A percentile compares a stretch with the other conserved stretches of the same genome.
Conservation (phyloP, 2,797 vertebrate species). For the Poecilia picta region DNA sequence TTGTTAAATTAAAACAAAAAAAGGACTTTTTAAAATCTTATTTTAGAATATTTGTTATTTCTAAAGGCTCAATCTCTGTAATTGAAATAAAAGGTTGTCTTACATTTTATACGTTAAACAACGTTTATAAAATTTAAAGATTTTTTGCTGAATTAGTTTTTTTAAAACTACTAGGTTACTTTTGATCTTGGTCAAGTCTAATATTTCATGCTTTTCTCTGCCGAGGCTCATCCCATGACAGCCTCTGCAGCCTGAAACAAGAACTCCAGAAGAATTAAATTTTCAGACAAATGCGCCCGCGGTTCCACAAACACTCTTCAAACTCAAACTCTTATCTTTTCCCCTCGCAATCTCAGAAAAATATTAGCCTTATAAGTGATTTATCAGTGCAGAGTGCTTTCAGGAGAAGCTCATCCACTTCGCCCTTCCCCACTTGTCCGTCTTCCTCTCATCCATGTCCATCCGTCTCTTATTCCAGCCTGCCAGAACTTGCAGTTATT, state of each 20-base stretch:
- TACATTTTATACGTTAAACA: too few relatives aligned
- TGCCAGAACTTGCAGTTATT: slow-evolving; percentile 77
- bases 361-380: slow-evolving; percentile 63
- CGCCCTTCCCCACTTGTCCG: slow-evolving; percentile 17
- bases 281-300: slow-evolving; percentile 21
- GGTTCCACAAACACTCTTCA: slow-evolving; percentile 42
- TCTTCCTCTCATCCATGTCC: slow-evolving; percentile 38
- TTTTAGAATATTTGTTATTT: too few relatives aligned
- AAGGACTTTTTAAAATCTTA: too few relatives aligned
- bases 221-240: neutral
- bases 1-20: too few relatives aligned
- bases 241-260: too few relatives aligned
- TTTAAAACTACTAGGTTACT: neutral
- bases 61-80: neutral
- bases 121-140: too few relatives aligned
- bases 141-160: neutral
- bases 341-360: slow-evolving; percentile 42
- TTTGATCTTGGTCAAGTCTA: neutral
- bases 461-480: slow-evolving; percentile 76
- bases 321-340: slow-evolving; percentile 47
- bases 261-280: slow-evolving; percentile 27
- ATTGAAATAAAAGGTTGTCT: neutral
- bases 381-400: slow-evolving; percentile 53
- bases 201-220: neutral
- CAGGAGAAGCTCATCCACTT: slow-evolving; percentile 40